Evolutionary conservation across 2,113 vertebrate genomes (phyloP).

Genomic region (Mobula hypostoma): DNA sequence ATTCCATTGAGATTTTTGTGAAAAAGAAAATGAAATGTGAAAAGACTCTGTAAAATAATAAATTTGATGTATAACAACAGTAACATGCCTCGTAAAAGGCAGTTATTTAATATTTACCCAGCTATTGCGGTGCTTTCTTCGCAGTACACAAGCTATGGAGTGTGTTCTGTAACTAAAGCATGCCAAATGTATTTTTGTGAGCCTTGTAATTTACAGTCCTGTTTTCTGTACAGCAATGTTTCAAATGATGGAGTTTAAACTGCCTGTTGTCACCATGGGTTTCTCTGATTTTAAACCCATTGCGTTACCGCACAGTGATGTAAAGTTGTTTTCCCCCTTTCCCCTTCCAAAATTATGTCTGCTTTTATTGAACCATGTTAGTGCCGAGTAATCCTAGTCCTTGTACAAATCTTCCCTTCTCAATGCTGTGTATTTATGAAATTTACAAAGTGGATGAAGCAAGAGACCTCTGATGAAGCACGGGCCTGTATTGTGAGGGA

Average conservation of each 20-base stretch:
- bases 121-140: constrained; percentile 35
- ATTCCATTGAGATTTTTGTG: constrained; percentile 9
- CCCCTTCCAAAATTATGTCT: constrained; percentile 18
- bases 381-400: constrained; percentile 64
- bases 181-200: constrained; percentile 37
- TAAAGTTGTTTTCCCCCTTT: constrained; percentile 14
- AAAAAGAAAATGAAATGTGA: constrained; percentile 11
- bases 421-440: constrained; percentile 94
- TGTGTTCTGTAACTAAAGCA: constrained; percentile 38
- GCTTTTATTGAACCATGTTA: constrained; percentile 41
- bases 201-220: constrained; percentile 35
- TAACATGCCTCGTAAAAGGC: constrained; percentile 22
- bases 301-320: constrained; percentile 20
- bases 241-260: constrained; percentile 26
- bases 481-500: constrained; percentile 85
- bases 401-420: constrained; percentile 87
- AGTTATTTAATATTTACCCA: constrained; percentile 32
- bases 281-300: constrained; percentile 17
- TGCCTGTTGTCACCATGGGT: constrained; percentile 34
- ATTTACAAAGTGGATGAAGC: constrained; percentile 90
- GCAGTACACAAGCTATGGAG: constrained; percentile 32
- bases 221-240: constrained; percentile 38
- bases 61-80: constrained; percentile 33
- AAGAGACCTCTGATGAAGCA: constrained; percentile 78
- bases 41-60: constrained; percentile 16